Conservation (phyloP, 2,113 vertebrate species). For the Junco hyemalis region DNA sequence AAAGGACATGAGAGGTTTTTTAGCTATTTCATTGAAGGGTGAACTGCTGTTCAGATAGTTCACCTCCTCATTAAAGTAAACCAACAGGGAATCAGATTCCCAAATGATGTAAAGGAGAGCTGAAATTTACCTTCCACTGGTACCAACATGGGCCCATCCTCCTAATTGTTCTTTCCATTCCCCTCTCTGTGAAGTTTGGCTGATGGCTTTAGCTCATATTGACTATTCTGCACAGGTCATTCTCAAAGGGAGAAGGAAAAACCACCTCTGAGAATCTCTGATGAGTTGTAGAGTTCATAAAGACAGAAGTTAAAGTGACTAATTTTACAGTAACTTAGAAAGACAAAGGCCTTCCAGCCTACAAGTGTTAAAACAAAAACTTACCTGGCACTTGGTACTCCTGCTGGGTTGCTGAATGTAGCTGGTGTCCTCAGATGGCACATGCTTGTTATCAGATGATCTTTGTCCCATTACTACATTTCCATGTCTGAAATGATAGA, state of each 20-base stretch:
- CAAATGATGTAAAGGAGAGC: not conserved
- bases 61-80: slow-evolving; percentile 10
- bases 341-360: not conserved
- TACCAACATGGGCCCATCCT: not conserved
- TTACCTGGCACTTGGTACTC: not conserved
- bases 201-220: not conserved
- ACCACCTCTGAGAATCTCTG: not conserved
- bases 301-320: not conserved
- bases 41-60: not conserved
- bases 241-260: not conserved
- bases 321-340: not conserved
- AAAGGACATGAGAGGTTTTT: not conserved
- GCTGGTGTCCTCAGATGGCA: not conserved
- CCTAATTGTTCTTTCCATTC: not conserved
- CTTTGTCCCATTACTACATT: not conserved
- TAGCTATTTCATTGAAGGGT: not conserved
- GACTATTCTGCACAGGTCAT: not conserved
- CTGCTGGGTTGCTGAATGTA: not conserved
- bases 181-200: not conserved
- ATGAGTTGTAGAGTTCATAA: not conserved
- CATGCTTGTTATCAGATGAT: not conserved
- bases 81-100: not conserved
- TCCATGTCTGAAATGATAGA: not conserved
- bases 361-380: not conserved
- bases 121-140: not conserved